Conservation (phyloP, 2,113 vertebrate species). For the Varanus komodoensis region DNA sequence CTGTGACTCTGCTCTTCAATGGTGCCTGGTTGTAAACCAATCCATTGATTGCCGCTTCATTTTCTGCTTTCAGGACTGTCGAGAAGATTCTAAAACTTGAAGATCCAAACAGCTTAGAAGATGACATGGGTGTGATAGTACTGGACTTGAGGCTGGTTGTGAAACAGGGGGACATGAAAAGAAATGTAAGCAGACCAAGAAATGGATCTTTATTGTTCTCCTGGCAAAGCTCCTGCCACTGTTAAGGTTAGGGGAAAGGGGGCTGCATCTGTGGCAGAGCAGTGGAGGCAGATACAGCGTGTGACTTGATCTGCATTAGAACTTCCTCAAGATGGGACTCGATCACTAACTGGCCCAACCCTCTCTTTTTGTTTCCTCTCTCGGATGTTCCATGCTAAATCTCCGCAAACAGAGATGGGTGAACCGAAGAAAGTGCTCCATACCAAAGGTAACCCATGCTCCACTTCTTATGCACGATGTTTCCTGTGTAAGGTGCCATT, state of each 20-base stretch:
- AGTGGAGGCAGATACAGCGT: background rate
- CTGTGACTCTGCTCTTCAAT: background rate
- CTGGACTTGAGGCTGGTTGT: slow-evolving; percentile 87
- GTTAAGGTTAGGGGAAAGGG: too few relatives aligned
- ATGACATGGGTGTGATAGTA: slow-evolving; percentile 91
- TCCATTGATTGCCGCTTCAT: background rate
- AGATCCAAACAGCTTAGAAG: slow-evolving; percentile 92
- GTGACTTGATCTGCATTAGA: background rate
- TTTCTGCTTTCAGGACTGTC: slow-evolving; percentile 76
- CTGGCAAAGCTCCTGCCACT: too few relatives aligned
- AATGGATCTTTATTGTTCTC: background rate
- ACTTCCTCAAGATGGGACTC: background rate
- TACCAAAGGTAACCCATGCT: slow-evolving; percentile 76
- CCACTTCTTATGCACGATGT: background rate
- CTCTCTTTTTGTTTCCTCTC: background rate
- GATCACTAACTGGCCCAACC: background rate
- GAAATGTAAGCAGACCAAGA: slow-evolving; percentile 78
- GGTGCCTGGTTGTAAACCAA: background rate
- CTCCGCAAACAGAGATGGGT: slow-evolving; percentile 73
- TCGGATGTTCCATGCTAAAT: slow-evolving; percentile 4
- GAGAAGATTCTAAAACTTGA: slow-evolving; percentile 86
- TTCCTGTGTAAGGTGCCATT: background rate
- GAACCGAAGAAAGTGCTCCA: slow-evolving; percentile 76
- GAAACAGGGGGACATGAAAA: slow-evolving; percentile 89
- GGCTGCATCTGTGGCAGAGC: background rate